phyloP scores from a whole-genome alignment of 53 echinoderm and acorn worm species.

The Temnopleurus reevesii region DNA sequence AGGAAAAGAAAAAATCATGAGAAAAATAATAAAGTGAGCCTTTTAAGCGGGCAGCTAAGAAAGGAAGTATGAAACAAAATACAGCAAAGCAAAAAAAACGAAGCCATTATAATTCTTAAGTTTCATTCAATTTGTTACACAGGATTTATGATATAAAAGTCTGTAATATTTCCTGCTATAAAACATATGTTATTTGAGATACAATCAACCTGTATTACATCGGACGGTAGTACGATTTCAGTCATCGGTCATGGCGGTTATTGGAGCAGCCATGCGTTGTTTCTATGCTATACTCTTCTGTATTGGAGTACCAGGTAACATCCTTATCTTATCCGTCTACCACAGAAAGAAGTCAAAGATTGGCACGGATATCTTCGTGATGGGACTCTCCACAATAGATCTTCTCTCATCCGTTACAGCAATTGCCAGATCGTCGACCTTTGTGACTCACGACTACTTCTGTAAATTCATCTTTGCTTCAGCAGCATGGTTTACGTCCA shows the following conservation, averaged over 20 bases:
- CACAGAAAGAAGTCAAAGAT: not conserved
- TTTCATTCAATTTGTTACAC: too few species aligned
- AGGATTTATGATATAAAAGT: too few species aligned
- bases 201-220: too few species aligned
- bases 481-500: not conserved
- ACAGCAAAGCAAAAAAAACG: too few species aligned
- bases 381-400: not conserved
- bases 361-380: conserved; percentile 26
- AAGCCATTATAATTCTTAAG: too few species aligned
- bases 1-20: too few species aligned
- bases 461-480: not conserved
- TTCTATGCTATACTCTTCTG: not conserved
- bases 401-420: not conserved
- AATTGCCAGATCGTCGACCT: not conserved
- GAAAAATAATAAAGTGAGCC: too few species aligned
- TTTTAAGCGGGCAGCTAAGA: too few species aligned
- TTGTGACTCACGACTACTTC: not conserved
- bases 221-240: too few species aligned
- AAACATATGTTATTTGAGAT: too few species aligned
- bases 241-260: conserved; percentile 15
- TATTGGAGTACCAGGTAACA: not conserved
- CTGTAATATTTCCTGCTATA: too few species aligned
- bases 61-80: too few species aligned
- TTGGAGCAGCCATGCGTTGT: not conserved
- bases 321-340: not conserved